Evolutionary conservation across 1,140 invertebrate genomes (phyloP).

Genomic region (Marisa cornuarietis): DNA sequence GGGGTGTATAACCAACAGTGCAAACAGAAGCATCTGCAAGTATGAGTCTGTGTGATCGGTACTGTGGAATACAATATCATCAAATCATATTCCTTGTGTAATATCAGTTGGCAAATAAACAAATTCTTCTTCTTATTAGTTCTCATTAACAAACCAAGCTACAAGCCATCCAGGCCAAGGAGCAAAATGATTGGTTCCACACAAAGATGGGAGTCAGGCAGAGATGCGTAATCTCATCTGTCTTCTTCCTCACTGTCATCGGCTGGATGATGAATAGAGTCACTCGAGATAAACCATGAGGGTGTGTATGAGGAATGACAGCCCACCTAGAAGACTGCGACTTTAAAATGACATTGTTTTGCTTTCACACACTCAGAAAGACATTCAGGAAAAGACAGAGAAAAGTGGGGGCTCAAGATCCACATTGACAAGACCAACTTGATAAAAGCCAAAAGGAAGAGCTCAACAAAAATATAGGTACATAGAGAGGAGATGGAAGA

Average conservation of each 20-base stretch:
- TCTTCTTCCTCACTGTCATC: conserved; percentile 34
- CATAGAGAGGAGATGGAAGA: not conserved
- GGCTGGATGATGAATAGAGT: conserved; percentile 37
- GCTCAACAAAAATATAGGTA: not conserved
- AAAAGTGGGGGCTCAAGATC: conserved; percentile 15
- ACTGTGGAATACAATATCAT: too few species aligned
- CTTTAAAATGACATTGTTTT: conserved; percentile 32
- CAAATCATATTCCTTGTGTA: too few species aligned
- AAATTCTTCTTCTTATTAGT: too few species aligned
- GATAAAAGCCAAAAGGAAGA: conserved; percentile 27
- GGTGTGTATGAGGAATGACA: not conserved
- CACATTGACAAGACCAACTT: conserved; percentile 25
- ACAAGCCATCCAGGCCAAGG: too few species aligned
- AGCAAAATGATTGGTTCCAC: conserved; percentile 6
- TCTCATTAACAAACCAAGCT: too few species aligned
- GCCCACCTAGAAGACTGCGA: not conserved
- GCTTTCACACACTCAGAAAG: conserved; percentile 17
- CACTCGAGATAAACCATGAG: conserved; percentile 8
- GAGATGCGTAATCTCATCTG: conserved; percentile 36
- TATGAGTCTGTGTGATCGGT: too few species aligned
- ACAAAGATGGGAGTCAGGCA: conserved; percentile 31
- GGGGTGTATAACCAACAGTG: too few species aligned
- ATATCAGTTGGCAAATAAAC: too few species aligned
- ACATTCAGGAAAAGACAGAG: conserved; percentile 30
- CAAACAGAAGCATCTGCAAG: too few species aligned